Evolutionary conservation across 2,113 vertebrate species (phyloP).

Genomic region (Dromiciops gliroides): DNA sequence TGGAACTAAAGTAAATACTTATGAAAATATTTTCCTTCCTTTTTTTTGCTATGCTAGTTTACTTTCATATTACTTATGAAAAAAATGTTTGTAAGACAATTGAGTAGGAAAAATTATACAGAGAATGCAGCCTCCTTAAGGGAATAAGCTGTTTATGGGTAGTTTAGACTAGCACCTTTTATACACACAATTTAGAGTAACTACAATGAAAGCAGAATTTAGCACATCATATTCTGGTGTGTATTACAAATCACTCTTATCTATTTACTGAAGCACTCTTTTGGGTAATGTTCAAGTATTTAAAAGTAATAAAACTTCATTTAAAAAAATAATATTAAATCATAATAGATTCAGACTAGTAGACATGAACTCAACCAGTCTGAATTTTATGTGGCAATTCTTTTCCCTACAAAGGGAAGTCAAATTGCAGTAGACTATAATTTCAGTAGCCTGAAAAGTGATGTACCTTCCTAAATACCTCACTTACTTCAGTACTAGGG

Average conservation of each 20-base stretch:
- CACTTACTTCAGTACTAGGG: conserved; percentile 32
- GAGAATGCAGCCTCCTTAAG: background rate
- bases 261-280: background rate
- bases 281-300: background rate
- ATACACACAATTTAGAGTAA: background rate
- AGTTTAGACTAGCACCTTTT: background rate
- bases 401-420: background rate
- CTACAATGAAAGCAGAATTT: background rate
- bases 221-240: background rate
- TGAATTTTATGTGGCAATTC: background rate
- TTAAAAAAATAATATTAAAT: conserved; percentile 42
- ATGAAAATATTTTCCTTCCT: background rate
- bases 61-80: background rate
- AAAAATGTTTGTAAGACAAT: background rate
- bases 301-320: background rate
- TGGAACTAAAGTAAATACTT: background rate
- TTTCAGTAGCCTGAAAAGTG: background rate
- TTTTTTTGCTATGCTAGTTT: background rate
- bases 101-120: background rate
- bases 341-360: background rate
- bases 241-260: background rate
- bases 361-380: background rate
- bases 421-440: conserved; percentile 3
- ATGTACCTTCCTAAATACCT: conserved; percentile 10
- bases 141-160: background rate